These are phyloP conservation scores for Molossus alvarezi DNA, from an alignment of 2,797 vertebrate species.

Conservation along the genomic window DNA sequence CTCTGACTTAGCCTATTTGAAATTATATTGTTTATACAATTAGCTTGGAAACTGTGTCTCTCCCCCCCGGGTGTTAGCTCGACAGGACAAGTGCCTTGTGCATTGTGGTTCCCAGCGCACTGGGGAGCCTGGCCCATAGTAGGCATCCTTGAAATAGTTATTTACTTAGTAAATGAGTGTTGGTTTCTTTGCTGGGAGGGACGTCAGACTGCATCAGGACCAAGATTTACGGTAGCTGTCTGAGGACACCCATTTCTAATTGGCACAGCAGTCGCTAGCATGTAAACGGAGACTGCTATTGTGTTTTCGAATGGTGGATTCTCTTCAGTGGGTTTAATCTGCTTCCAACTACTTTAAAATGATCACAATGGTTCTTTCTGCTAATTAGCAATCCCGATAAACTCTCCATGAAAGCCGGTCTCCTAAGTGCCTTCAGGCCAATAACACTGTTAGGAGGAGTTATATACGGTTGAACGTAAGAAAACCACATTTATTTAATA, in stretches of 20 bases:
- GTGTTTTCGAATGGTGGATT: conserved; percentile 77
- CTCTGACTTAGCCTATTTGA: not conserved
- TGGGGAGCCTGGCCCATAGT: not conserved
- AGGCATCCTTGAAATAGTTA: conserved; percentile 5
- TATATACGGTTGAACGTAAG: conserved; percentile 55
- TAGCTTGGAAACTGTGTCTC: conserved; percentile 22
- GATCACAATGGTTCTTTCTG: conserved; percentile 68
- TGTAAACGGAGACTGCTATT: conserved; percentile 59
- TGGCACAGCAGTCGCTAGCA: not conserved
- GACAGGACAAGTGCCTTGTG: not conserved
- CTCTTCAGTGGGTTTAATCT: conserved; percentile 82
- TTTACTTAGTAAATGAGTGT: conserved; percentile 52
- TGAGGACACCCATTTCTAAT: conserved; percentile 62
- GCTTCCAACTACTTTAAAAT: conserved; percentile 74
- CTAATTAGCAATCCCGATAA: conserved; percentile 81
- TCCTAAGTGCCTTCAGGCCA: conserved; percentile 64
- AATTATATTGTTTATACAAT: conserved; percentile 52
- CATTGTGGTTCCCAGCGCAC: not conserved
- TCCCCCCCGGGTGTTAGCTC: not conserved
- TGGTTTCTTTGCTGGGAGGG: conserved; percentile 32
- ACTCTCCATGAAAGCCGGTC: conserved; percentile 72
- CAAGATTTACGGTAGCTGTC: conserved; percentile 44
- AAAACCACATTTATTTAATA: conserved; percentile 73
- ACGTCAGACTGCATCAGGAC: conserved; percentile 7
- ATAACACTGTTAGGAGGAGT: conserved; percentile 75